phyloP scores from a whole-genome alignment of 2,797 vertebrate genomes.

The Schizopygopsis malacanthus region DNA sequence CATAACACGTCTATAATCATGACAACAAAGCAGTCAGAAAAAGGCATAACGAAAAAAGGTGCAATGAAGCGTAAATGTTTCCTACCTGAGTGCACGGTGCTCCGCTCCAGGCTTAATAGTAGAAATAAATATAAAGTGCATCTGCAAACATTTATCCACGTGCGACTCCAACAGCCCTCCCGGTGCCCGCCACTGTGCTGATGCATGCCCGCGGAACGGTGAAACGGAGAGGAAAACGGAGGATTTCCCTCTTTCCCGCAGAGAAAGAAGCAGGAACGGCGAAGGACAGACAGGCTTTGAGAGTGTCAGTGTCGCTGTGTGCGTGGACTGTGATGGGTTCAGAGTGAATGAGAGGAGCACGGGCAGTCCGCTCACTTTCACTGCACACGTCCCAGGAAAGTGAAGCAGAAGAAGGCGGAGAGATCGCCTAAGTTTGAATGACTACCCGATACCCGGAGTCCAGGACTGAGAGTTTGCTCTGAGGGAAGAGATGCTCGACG shows the following conservation, averaged over 20 bases:
- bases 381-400: conserved; percentile 38
- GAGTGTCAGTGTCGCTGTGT: conserved; percentile 34
- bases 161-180: conserved; percentile 60
- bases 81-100: conserved; percentile 75
- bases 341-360: conserved; percentile 22
- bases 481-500: neutral
- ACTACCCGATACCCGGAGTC: conserved; percentile 27
- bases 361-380: conserved; percentile 32
- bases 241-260: conserved; percentile 6
- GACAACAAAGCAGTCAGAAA: neutral
- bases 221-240: neutral
- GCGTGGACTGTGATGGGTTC: conserved; percentile 52
- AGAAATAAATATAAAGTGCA: conserved; percentile 85
- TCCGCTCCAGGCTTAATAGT: conserved; percentile 75
- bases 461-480: neutral
- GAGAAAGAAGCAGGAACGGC: conserved; percentile 37
- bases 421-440: conserved; percentile 35
- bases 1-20: neutral
- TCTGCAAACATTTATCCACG: conserved; percentile 73
- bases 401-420: conserved; percentile 44
- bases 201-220: conserved; percentile 73
- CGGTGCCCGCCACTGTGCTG: conserved; percentile 66
- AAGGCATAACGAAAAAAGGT: neutral
- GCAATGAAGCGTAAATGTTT: conserved; percentile 2
- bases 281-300: conserved; percentile 15